phyloP scores from a whole-genome alignment of 2,797 vertebrate species.

The Poeciliopsis turneri region DNA sequence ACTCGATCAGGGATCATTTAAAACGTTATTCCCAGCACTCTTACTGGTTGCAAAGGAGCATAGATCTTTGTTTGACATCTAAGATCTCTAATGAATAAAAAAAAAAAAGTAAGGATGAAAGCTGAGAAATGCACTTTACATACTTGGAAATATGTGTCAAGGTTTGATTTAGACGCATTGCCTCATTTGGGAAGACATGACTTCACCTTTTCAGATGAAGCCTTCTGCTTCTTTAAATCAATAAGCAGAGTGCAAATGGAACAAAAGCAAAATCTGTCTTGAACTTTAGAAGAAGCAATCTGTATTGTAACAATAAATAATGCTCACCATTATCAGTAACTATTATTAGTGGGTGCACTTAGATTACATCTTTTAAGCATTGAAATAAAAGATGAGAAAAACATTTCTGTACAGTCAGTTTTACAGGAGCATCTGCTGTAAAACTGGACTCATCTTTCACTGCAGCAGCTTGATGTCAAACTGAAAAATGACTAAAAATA shows the following conservation, averaged over 20 bases:
- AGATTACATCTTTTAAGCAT: background rate
- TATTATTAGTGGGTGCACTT: background rate
- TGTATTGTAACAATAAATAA: background rate
- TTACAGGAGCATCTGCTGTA: background rate
- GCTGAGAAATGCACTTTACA: constrained; percentile 2
- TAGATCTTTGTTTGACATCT: background rate
- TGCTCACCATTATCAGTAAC: background rate
- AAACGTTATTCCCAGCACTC: constrained; percentile 36
- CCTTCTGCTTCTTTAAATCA: constrained; percentile 1
- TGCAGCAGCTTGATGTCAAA: background rate
- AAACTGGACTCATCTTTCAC: background rate
- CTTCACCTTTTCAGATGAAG: constrained; percentile 2
- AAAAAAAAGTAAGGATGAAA: background rate
- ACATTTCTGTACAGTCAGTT: background rate
- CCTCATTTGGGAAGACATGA: constrained; percentile 3
- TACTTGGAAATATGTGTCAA: background rate
- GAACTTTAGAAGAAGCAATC: background rate
- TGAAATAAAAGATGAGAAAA: background rate
- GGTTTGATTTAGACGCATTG: background rate
- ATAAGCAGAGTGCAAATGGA: background rate
- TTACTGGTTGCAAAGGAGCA: constrained; percentile 10
- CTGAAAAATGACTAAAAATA: background rate
- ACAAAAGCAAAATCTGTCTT: constrained; percentile 1
- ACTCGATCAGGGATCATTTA: constrained; percentile 61
- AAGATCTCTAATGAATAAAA: background rate